Evolutionary conservation across 2,113 vertebrate genomes (phyloP).

Genomic region (Oncorhynchus masou): DNA sequence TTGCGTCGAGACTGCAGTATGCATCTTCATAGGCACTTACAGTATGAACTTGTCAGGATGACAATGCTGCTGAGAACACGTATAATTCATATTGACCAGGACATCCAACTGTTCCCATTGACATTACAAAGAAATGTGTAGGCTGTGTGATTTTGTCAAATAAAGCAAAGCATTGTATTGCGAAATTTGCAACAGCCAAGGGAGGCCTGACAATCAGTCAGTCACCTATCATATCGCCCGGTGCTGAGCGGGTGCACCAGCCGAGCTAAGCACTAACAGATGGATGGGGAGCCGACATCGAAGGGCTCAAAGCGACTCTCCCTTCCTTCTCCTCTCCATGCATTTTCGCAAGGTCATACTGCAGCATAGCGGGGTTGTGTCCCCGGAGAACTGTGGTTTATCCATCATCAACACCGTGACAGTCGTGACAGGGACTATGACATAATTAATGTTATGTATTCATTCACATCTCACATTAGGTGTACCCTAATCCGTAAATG

Average conservation of each 20-base stretch:
- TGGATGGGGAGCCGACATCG: slow-evolving; percentile 55
- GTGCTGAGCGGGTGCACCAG: slow-evolving; percentile 11
- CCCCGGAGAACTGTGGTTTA: not conserved
- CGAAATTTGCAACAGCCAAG: too few relatives aligned
- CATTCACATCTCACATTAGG: not conserved
- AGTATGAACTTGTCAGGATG: not conserved
- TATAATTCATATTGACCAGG: too few relatives aligned
- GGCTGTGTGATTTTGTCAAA: not conserved
- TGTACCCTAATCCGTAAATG: not conserved
- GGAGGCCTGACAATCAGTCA: not conserved
- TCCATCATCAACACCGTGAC: not conserved
- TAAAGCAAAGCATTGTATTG: not conserved
- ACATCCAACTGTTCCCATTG: too few relatives aligned
- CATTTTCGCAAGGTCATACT: slow-evolving; percentile 63
- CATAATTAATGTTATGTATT: not conserved
- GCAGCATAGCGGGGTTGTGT: slow-evolving; percentile 48
- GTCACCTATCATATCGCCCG: slow-evolving; percentile 1
- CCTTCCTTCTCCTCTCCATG: not conserved
- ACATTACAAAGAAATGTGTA: not conserved
- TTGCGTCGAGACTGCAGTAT: not conserved
- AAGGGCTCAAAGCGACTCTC: slow-evolving; percentile 61
- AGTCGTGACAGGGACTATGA: not conserved
- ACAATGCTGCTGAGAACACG: too few relatives aligned
- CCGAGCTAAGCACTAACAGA: slow-evolving; percentile 43
- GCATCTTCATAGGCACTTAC: not conserved